These are phyloP conservation scores for Myotis planiceps DNA, from an alignment of 2,797 vertebrate genomes.

Conservation along the genomic window DNA sequence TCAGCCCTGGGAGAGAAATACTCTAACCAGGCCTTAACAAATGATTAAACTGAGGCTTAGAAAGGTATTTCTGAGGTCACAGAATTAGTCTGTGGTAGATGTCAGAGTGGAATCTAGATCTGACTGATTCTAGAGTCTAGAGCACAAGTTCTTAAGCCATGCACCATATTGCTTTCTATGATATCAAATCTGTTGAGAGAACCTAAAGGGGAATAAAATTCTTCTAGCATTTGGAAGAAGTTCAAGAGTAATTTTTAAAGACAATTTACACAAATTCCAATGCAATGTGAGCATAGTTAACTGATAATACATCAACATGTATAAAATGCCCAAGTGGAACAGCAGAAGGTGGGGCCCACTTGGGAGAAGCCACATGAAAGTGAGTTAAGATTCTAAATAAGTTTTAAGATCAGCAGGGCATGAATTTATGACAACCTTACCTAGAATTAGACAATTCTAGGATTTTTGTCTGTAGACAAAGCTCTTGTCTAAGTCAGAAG, in stretches of 20 bases:
- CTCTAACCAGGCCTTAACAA: background rate
- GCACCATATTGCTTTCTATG: background rate
- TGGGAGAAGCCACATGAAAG: background rate
- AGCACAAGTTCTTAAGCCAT: background rate
- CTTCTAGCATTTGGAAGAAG: background rate
- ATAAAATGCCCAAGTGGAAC: background rate
- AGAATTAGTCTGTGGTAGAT: background rate
- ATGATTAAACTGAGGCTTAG: background rate
- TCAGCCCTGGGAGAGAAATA: background rate
- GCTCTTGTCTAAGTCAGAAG: background rate
- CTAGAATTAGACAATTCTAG: background rate
- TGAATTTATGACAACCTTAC: background rate
- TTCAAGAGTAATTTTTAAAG: background rate
- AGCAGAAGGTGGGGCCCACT: background rate
- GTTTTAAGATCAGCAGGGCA: background rate
- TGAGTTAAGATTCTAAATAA: background rate
- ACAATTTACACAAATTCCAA: background rate
- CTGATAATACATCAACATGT: background rate
- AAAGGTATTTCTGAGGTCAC: background rate
- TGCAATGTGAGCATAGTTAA: background rate
- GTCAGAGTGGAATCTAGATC: background rate
- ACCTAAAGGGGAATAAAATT: background rate
- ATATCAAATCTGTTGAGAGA: background rate
- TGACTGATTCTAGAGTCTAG: background rate
- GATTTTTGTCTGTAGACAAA: background rate